A percentile compares a stretch with the other conserved stretches of the same genome.
Conservation (phyloP, 2,797 vertebrate genomes). For the Trematomus bernacchii region DNA sequence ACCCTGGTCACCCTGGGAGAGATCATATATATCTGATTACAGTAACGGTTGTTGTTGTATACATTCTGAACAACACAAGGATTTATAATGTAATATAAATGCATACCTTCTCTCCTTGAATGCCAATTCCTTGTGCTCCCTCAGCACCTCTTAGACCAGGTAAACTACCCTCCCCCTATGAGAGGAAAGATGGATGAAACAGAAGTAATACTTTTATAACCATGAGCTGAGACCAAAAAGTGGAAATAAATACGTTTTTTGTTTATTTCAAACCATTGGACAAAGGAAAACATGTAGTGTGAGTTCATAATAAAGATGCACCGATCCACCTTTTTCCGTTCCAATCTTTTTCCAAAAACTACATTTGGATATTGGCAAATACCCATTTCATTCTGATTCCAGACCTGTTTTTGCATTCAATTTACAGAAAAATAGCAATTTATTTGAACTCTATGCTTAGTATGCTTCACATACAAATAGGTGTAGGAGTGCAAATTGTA, state of each 20-base stretch:
- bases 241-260: background rate
- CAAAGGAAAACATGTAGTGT: background rate
- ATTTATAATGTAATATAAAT: background rate
- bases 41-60: background rate
- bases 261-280: background rate
- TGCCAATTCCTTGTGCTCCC: slow-evolving; percentile 88
- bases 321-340: background rate
- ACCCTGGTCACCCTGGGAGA: slow-evolving; percentile 91
- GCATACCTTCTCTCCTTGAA: slow-evolving; percentile 91
- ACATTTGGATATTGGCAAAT: background rate
- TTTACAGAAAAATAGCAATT: background rate
- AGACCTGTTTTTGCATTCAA: background rate
- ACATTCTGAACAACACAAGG: background rate
- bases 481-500: too few species aligned
- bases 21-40: slow-evolving; percentile 25
- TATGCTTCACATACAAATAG: too few species aligned
- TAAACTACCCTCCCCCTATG: slow-evolving; percentile 90
- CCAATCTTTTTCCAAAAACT: background rate
- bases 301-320: background rate
- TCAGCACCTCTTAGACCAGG: slow-evolving; percentile 89
- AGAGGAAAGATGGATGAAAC: slow-evolving; percentile 12
- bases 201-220: background rate
- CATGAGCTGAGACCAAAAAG: background rate
- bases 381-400: background rate
- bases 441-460: too few species aligned